Evolutionary conservation across 2,888 invertebrate genomes (phyloP).

Genomic region (Andrena camellia): DNA sequence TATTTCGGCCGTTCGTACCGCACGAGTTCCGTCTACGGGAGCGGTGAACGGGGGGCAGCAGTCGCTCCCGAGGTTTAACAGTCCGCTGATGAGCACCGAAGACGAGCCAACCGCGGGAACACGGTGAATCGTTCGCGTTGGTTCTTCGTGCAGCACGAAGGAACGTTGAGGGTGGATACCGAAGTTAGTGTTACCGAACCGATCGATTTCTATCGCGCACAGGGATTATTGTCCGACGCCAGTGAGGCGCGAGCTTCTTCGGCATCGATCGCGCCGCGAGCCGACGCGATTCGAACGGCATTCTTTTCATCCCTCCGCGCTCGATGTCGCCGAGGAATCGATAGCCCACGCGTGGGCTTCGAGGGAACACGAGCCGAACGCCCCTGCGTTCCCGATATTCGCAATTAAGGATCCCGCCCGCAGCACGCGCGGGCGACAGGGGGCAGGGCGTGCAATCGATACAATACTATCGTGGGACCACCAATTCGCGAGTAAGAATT

Average conservation of each 20-base stretch:
- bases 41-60: too few relatives aligned
- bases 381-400: constrained; percentile 13
- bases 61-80: too few relatives aligned
- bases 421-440: background rate
- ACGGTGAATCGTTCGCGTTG: background rate
- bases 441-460: constrained; percentile 35
- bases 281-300: constrained; percentile 41
- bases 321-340: constrained; percentile 50
- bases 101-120: too few relatives aligned
- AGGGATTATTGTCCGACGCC: constrained; percentile 4
- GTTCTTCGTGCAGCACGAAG: background rate
- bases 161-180: background rate
- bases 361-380: constrained; percentile 15
- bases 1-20: background rate
- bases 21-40: too few relatives aligned
- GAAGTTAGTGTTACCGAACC: background rate
- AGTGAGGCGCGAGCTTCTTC: constrained; percentile 15
- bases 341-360: constrained; percentile 36
- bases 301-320: constrained; percentile 53
- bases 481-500: constrained; percentile 49
- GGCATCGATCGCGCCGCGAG: constrained; percentile 20
- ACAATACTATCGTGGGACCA: constrained; percentile 65
- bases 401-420: constrained; percentile 25
- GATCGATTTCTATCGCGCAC: constrained; percentile 3
- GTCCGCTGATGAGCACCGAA: too few relatives aligned